Evolutionary conservation across 92 coral and sea anemone genomes (phyloP).

Genomic region (Paragorgia papillata): DNA sequence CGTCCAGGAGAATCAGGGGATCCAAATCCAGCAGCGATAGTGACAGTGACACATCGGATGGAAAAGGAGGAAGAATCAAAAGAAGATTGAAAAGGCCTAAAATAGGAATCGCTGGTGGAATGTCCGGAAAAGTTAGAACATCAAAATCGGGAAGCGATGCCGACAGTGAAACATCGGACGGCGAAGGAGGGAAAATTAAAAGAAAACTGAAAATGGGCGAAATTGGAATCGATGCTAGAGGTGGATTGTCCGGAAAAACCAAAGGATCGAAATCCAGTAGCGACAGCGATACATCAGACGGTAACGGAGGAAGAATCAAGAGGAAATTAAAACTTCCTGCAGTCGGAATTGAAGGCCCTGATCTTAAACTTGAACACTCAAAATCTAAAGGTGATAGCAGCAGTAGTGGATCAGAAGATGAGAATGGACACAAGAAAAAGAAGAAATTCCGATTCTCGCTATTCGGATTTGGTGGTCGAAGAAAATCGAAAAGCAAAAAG

Average conservation of each 20-base stretch:
- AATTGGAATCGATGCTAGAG: not conserved
- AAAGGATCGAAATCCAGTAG: not conserved
- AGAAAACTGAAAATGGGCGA: not conserved
- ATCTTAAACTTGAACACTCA: not conserved
- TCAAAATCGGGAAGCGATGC: not conserved
- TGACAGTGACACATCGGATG: conserved; percentile 16
- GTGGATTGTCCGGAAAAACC: too few relatives aligned
- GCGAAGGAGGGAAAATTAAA: conserved; percentile 27
- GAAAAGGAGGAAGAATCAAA: conserved; percentile 25
- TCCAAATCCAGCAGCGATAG: not conserved
- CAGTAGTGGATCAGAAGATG: not conserved
- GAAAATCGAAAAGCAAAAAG: conserved; percentile 3
- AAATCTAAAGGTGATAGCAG: not conserved
- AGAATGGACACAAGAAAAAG: too few relatives aligned
- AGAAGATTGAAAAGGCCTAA: conserved; percentile 1
- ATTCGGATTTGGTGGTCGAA: conserved; percentile 4
- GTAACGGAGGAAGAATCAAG: not conserved
- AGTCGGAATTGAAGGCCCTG: not conserved
- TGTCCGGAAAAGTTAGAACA: too few relatives aligned
- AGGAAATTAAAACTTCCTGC: not conserved
- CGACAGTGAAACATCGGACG: conserved; percentile 29
- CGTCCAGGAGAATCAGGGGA: not conserved
- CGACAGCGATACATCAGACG: conserved; percentile 1
- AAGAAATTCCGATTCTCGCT: not conserved
- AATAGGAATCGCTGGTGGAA: not conserved